Conservation (phyloP, 2,113 vertebrate genomes). For the Sylvicapra grimmia region DNA sequence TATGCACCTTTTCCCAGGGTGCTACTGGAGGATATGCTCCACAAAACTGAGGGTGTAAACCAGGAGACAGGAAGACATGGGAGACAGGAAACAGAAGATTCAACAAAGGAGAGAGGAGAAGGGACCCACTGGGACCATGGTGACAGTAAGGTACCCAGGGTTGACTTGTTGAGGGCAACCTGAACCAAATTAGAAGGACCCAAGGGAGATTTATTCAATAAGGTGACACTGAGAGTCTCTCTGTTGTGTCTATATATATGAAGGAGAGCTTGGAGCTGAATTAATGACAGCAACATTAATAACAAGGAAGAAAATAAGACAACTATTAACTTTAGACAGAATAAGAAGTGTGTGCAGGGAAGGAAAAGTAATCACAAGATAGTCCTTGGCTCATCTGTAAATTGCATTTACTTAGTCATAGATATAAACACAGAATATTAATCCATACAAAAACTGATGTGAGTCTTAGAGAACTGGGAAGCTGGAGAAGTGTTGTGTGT, state of each 20-base stretch:
- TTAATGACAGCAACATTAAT: neutral
- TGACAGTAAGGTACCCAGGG: accelerated
- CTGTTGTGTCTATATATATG: neutral
- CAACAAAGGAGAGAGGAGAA: neutral
- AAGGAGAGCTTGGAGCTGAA: neutral
- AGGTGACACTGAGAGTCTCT: neutral
- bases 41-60: neutral
- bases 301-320: neutral
- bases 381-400: neutral
- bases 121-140: neutral
- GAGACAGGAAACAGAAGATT: neutral
- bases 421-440: neutral
- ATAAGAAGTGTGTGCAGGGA: neutral
- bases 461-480: neutral
- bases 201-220: neutral
- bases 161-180: neutral
- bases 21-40: neutral
- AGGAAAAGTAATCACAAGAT: neutral
- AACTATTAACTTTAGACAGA: neutral
- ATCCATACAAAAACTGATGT: neutral
- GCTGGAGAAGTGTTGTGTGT: neutral
- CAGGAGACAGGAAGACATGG: neutral
- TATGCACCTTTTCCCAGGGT: neutral
- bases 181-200: neutral
- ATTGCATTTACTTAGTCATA: neutral